Evolutionary conservation across 2,797 vertebrate species (phyloP).

Genomic region (Poeciliopsis paucimaculata): DNA sequence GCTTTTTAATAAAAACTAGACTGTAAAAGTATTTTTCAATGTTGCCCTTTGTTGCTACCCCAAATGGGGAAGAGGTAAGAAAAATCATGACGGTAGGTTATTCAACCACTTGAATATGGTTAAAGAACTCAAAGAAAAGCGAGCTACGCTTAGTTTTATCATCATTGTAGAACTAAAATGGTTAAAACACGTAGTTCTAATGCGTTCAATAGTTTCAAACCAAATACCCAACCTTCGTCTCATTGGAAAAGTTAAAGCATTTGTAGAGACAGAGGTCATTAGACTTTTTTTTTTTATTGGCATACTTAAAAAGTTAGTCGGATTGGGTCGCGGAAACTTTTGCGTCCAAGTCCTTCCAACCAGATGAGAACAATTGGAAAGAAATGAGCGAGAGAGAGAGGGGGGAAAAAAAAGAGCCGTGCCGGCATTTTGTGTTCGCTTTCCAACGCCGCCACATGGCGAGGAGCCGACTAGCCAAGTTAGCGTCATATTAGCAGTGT

Average conservation of each 20-base stretch:
- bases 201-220: not conserved
- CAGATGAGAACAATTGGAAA: conserved; percentile 75
- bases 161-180: not conserved
- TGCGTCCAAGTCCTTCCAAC: conserved; percentile 16
- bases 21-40: not conserved
- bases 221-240: not conserved
- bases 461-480: conserved; percentile 48
- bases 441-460: conserved; percentile 74
- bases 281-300: not conserved
- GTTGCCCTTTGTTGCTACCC: not conserved
- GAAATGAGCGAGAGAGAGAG: not conserved
- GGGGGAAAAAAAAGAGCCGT: conserved; percentile 31
- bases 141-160: not conserved
- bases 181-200: not conserved
- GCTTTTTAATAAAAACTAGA: not conserved
- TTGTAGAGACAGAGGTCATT: not conserved
- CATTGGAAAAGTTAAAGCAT: not conserved
- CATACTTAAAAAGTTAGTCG: not conserved
- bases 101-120: not conserved
- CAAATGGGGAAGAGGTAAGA: not conserved
- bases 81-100: not conserved
- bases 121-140: not conserved
- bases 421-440: conserved; percentile 83
- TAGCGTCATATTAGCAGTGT: conserved; percentile 22
- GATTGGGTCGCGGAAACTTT: not conserved